Evolutionary conservation across 2,113 vertebrate genomes (phyloP).

Genomic region (Hippolais icterina): DNA sequence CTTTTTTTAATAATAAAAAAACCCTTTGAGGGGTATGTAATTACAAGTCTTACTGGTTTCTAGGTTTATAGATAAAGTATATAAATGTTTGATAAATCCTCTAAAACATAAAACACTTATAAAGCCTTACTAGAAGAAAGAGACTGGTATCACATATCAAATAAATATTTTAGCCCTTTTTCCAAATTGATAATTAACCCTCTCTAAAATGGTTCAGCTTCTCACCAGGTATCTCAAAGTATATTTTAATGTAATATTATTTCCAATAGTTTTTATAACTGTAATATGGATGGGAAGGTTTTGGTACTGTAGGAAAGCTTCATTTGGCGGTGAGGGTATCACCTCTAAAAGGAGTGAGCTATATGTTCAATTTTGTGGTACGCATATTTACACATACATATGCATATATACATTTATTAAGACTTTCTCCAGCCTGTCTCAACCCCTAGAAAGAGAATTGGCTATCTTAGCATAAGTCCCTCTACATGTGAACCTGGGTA

Average conservation of each 20-base stretch:
- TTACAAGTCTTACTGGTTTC: conserved; percentile 11
- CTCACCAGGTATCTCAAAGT: background rate
- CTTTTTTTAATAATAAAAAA: conserved; percentile 21
- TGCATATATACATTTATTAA: background rate
- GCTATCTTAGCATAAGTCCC: background rate
- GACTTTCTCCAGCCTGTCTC: background rate
- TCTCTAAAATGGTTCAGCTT: conserved; percentile 30
- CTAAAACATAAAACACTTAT: background rate
- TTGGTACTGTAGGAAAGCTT: conserved; percentile 34
- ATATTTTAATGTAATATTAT: conserved; percentile 5
- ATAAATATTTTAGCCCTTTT: conserved; percentile 40
- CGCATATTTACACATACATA: background rate
- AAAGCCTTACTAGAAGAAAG: conserved; percentile 15
- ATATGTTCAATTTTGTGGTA: conserved; percentile 7
- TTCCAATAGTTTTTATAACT: background rate
- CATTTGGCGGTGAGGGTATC: conserved; percentile 15
- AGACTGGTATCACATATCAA: conserved; percentile 15
- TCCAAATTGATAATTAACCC: conserved; percentile 17
- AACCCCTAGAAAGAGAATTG: conserved; percentile 16
- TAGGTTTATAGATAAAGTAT: conserved; percentile 4
- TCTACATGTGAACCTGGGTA: conserved; percentile 28
- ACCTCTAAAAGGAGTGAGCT: conserved; percentile 37
- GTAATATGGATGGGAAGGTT: background rate
- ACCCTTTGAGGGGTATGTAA: background rate
- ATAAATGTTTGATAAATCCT: conserved; percentile 43